Conservation (phyloP, 2,888 invertebrate species). For the Cyclophora punctaria region DNA sequence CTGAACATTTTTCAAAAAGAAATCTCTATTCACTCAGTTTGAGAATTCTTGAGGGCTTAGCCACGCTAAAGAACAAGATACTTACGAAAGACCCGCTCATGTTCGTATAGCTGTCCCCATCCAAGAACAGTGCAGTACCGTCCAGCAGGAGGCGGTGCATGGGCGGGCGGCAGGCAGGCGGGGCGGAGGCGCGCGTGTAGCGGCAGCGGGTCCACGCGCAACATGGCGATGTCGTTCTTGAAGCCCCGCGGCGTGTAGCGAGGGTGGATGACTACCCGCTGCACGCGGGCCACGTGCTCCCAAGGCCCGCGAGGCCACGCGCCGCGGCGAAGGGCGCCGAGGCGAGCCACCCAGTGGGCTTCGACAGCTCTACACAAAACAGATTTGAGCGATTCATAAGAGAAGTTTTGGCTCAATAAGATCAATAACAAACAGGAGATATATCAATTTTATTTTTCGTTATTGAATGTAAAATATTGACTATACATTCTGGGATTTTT, state of each 20-base stretch:
- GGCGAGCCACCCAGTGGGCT: constrained; percentile 86
- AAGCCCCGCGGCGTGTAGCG: constrained; percentile 84
- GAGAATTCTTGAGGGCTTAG: no score
- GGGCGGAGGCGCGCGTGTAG: constrained; percentile 62
- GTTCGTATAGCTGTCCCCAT: constrained; percentile 88
- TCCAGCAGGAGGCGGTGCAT: constrained; percentile 77
- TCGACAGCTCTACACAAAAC: constrained; percentile 75
- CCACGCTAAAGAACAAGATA: constrained; percentile 5
- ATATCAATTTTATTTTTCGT: not conserved
- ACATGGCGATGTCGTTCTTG: constrained; percentile 84
- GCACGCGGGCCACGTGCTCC: constrained; percentile 80
- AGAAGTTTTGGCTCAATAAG: no score
- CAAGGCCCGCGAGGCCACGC: constrained; percentile 84
- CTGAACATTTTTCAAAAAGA: no score
- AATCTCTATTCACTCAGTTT: no score
- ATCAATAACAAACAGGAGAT: not conserved
- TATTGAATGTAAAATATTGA: not conserved
- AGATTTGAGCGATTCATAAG: not conserved
- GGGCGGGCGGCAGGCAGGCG: constrained; percentile 73
- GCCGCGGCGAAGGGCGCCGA: constrained; percentile 83
- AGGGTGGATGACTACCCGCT: constrained; percentile 80
- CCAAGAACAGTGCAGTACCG: constrained; percentile 85
- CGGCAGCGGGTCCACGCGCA: constrained; percentile 77
- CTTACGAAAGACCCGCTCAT: constrained; percentile 87
- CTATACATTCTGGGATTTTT: not conserved